phyloP scores from a whole-genome alignment of 2,888 invertebrate species.

The Drosophila buzzatii region DNA sequence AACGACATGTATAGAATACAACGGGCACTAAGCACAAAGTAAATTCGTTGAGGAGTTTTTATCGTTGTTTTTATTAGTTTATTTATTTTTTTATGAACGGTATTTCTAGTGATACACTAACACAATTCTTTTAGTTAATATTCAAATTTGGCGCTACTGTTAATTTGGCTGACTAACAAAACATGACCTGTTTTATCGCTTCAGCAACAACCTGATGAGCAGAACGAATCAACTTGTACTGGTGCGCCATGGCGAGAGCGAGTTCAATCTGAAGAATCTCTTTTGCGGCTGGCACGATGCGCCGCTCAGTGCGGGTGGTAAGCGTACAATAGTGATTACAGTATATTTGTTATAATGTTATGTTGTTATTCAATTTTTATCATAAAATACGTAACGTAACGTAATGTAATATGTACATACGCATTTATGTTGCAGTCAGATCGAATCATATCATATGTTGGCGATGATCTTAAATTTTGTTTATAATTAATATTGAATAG shows the following conservation, averaged over 20 bases:
- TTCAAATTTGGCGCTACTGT: background rate
- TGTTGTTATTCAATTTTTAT: background rate
- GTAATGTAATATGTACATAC: no score
- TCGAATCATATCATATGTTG: no score
- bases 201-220: constrained; percentile 55
- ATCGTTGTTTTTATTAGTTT: background rate
- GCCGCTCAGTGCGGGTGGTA: constrained; percentile 89
- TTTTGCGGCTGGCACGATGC: constrained; percentile 92
- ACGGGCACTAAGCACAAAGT: background rate
- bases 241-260: constrained; percentile 91
- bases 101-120: constrained; percentile 1
- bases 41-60: background rate
- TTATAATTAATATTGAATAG: background rate
- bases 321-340: constrained; percentile 7
- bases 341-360: background rate
- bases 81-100: background rate
- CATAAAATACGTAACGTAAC: background rate
- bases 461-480: background rate
- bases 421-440: no score
- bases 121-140: constrained; percentile 2
- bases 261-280: constrained; percentile 90
- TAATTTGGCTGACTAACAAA: background rate
- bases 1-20: background rate
- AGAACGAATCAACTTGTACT: constrained; percentile 85
- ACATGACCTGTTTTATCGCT: constrained; percentile 22